Percentiles rank a stretch among this genome's conserved stretches.
phyloP scores from a whole-genome alignment of 2,888 invertebrate species.

The Lasioglossum leucozonium region DNA sequence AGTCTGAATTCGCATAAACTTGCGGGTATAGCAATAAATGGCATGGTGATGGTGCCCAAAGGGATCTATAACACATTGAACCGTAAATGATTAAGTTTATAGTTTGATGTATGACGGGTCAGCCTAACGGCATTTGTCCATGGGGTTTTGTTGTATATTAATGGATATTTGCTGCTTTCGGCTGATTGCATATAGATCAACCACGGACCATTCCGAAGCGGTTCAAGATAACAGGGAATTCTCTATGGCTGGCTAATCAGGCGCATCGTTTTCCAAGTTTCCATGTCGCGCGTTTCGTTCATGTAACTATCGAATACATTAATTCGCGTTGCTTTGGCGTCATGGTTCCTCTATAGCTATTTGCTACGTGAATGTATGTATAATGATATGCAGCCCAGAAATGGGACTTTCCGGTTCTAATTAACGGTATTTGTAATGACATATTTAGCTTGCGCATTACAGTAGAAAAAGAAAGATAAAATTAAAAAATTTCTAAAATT shows the following conservation, averaged over 20 bases:
- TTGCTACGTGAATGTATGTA: neutral
- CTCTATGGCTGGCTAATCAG: neutral
- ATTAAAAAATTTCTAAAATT: neutral
- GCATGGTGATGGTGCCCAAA: no score
- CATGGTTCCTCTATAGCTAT: neutral
- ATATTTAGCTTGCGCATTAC: neutral
- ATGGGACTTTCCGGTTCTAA: neutral
- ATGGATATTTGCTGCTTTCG: neutral
- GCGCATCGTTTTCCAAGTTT: neutral
- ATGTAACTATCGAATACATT: neutral
- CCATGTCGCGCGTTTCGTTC: neutral
- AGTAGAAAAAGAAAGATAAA: neutral
- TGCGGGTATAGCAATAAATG: no score
- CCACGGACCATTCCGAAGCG: neutral
- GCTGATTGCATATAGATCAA: neutral
- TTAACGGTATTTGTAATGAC: neutral
- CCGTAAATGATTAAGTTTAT: neutral
- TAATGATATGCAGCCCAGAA: neutral
- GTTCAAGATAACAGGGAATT: neutral
- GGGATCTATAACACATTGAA: neutral
- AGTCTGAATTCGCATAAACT: no score
- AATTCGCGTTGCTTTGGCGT: neutral
- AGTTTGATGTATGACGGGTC: neutral
- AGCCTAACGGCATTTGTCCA: neutral
- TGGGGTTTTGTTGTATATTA: neutral